Evolutionary conservation across 2,888 invertebrate genomes (phyloP), one percentile per base, ranked within the genome.

Genomic region (Melipona beecheii): DNA sequence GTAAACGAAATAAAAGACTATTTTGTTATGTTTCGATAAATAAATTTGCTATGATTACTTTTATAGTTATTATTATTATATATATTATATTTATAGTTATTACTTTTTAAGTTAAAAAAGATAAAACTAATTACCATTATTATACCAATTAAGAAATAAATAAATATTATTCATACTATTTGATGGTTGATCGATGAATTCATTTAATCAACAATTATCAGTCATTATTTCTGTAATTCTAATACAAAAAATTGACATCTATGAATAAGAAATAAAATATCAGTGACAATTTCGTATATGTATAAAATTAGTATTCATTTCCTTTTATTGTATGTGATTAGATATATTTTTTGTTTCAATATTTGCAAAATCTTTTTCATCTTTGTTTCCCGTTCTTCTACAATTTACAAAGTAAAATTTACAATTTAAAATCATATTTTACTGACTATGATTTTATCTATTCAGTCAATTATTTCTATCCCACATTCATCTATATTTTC

Each of bases 331-430:
- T 17, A 17, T 56, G 58, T 15, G 15, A 52, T 64, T 64, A 13
- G 1, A 43, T 19, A 31, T 73, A 5, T 58, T 78, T 66, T 68
- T 43, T 43, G 66, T 31, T 84, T 79, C 13, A 79, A 66, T 11
- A 43, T 56, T 52, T 80, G 68, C 2, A 72, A 76, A 64, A 93
- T 83, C 66, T 91, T 88, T 74, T 86, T 89, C 87, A 91, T 91
- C 73, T 93, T 93, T 54, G 90, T 90, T 75, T 91, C 91, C 3
- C 92, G 90, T 75, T 89, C 87, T 69, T 91, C 92, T 31, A 81
- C 83, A 15, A 85, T 56, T 78, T 88, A 43, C 43, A 43, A 43
- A 43, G 43, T 43, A 43, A 43, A 43, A 43, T 43, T 43, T 43
- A 43, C 43, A 9, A 9, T 43, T 43, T 43, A 43, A 43, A 43